Evolutionary conservation across 2,888 invertebrate genomes (phyloP), one percentile per base, ranked within the genome.

Genomic region (Hetaerina titia): DNA sequence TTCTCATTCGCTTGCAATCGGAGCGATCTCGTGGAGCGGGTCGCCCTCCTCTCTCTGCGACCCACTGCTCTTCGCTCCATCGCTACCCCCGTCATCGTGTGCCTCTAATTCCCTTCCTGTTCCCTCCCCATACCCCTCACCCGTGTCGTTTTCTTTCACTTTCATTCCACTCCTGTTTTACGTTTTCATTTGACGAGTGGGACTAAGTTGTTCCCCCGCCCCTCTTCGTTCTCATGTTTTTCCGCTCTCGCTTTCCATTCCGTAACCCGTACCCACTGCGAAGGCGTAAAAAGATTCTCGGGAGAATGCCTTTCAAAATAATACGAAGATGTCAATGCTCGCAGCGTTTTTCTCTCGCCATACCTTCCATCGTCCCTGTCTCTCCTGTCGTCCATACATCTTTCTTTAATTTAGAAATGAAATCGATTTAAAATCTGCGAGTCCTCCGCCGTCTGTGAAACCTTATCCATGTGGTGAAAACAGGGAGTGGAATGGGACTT

Each of bases 121-220:
- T 60, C 17, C 60, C 60, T 11, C 17, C 60, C 60, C 17, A 15
- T 60, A 1, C 60, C 60, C 60, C 60, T 15, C 60, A 11, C 11
- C 60, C 13, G 60, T 17, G 60, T 15, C 11, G 60, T 17, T 60
- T n/a, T 11, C 69, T 69, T 11, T 11, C 11, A 22, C 7, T 69
- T n/a, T 69, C 69, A n/a, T 69, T 69, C 8, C 69, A n/a, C 2
- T n/a, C n/a, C n/a, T 69, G 69, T 69, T 31, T 81, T 31, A 9
- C 31, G 81, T 31, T 81, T 25, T 81, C 31, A 81, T 81, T 81
- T 81, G 81, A 31, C 81, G 81, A 81, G 81, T 31, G 81, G 81
- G 81, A 25, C 25, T 81, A 81, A 31, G 81, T 31, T 81, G 31
- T 31, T 81, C 81, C 45, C 13, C 81, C 81, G 81, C 9, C 25